Evolutionary conservation across 2,888 invertebrate genomes (phyloP).

Genomic region (Pteria penguin): DNA sequence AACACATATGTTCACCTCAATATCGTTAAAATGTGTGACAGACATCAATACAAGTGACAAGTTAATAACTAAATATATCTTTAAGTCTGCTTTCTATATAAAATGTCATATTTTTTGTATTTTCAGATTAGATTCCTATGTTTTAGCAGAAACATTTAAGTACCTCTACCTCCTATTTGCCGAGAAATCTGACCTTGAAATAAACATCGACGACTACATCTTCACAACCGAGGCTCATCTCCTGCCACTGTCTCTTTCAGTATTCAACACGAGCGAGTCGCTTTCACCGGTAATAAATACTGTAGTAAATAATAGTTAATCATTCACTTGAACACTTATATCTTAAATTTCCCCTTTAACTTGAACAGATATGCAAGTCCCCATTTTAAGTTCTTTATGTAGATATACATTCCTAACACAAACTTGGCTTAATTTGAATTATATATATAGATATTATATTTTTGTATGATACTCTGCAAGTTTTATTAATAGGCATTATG

Average conservation of each 20-base stretch:
- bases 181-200: constrained; percentile 88
- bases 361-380: not conserved
- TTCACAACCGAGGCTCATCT: constrained; percentile 92
- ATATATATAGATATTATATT: no score
- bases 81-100: no score
- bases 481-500: no score
- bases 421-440: no score
- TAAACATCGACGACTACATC: constrained; percentile 81
- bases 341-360: no score
- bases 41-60: no score
- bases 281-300: constrained; percentile 44
- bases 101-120: no score
- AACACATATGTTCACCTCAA: no score
- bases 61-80: no score
- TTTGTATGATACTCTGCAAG: no score
- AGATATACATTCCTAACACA: not conserved
- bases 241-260: constrained; percentile 85
- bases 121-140: constrained; percentile 96
- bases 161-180: constrained; percentile 96
- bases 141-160: constrained; percentile 98
- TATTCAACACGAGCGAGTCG: constrained; percentile 59
- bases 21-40: no score
- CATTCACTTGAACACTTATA: not conserved
- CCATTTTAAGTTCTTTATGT: not conserved
- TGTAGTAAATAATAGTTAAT: not conserved